phyloP scores from a whole-genome alignment of 1,140 invertebrate genomes.

The Brevipalpus yothersi region DNA sequence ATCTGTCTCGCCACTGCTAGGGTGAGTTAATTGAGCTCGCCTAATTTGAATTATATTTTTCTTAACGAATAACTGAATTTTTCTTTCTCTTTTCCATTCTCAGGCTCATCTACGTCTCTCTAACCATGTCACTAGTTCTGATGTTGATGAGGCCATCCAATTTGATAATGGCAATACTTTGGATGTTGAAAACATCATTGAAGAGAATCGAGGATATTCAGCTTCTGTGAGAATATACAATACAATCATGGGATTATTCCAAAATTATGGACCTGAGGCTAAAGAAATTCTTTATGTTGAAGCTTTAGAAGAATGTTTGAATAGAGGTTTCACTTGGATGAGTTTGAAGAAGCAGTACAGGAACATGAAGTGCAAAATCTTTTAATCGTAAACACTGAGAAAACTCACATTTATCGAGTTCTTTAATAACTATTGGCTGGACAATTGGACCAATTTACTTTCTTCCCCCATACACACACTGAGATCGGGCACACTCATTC shows the following conservation, averaged over 20 bases:
- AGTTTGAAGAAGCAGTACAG: slow-evolving; percentile 69
- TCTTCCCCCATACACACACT: too few species aligned
- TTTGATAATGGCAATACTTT: slow-evolving; percentile 86
- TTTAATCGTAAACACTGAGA: slow-evolving; percentile 73
- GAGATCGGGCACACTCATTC: too few species aligned
- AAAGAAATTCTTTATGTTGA: slow-evolving; percentile 40
- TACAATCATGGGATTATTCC: slow-evolving; percentile 54
- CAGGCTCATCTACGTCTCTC: slow-evolving; percentile 56
- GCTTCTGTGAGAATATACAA: slow-evolving; percentile 60
- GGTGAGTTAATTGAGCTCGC: slow-evolving; percentile 19
- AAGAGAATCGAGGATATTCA: slow-evolving; percentile 28
- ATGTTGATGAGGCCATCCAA: slow-evolving; percentile 81
- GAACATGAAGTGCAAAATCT: slow-evolving; percentile 84
- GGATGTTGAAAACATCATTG: slow-evolving; percentile 29
- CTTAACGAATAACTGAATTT: not conserved
- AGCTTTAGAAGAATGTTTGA: slow-evolving; percentile 55
- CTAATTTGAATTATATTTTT: not conserved
- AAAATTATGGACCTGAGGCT: slow-evolving; percentile 22
- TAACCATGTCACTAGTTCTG: slow-evolving; percentile 67
- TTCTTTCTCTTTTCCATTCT: slow-evolving; percentile 8
- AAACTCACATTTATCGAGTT: slow-evolving; percentile 33
- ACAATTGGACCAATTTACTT: too few species aligned
- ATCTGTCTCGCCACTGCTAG: slow-evolving; percentile 79
- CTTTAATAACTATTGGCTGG: not conserved
- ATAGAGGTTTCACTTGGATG: slow-evolving; percentile 67